These are phyloP conservation scores for Syngnathus rostellatus DNA, from an alignment of 2,797 vertebrate species.

Conservation along the genomic window DNA sequence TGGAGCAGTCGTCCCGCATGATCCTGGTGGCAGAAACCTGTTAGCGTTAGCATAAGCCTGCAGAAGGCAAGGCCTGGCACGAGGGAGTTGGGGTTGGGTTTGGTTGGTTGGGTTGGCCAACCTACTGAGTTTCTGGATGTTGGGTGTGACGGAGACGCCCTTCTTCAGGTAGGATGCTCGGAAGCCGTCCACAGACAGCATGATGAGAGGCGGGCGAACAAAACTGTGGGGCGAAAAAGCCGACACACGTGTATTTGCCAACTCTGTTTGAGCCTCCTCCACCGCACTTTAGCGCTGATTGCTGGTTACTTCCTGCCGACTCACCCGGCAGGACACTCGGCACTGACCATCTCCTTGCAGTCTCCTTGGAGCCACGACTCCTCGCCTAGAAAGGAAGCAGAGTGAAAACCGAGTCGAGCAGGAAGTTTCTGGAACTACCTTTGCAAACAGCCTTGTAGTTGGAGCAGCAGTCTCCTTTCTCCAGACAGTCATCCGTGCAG, in stretches of 20 bases:
- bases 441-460: slow-evolving; percentile 88
- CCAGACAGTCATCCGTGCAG: slow-evolving; percentile 90
- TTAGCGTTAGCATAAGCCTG: background rate
- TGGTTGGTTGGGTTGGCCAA: background rate
- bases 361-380: slow-evolving; percentile 82
- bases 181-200: slow-evolving; percentile 94
- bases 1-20: slow-evolving; percentile 86
- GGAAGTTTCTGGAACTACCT: slow-evolving; percentile 58
- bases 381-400: slow-evolving; percentile 65
- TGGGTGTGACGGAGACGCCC: slow-evolving; percentile 82
- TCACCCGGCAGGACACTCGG: slow-evolving; percentile 91
- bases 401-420: background rate
- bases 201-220: slow-evolving; percentile 86
- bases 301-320: slow-evolving; percentile 22
- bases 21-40: slow-evolving; percentile 57
- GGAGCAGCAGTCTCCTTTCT: slow-evolving; percentile 87
- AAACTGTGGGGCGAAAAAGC: slow-evolving; percentile 66
- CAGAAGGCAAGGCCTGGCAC: too few relatives aligned
- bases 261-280: background rate
- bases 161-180: slow-evolving; percentile 93
- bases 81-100: background rate
- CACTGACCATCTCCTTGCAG: slow-evolving; percentile 82
- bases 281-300: background rate
- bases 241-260: too few relatives aligned
- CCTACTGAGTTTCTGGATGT: slow-evolving; percentile 91